Base-by-base conservation (phyloP, 2,113 vertebrate species). In the Toxotes jaculatrix region DNA sequence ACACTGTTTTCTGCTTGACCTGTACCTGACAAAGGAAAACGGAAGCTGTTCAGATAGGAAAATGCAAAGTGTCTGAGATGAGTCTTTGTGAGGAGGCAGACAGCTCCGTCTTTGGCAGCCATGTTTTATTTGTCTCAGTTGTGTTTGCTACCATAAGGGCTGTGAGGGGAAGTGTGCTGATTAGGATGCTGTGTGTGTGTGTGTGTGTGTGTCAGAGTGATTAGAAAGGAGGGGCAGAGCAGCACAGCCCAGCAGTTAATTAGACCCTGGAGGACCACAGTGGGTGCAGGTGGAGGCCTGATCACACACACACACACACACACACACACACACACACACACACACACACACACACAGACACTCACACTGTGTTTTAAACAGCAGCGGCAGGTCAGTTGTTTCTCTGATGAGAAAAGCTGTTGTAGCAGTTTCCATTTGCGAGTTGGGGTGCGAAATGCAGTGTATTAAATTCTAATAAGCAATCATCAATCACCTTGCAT, bases 171-270 rank as follows among this genome's bases (percentile, higher is more conserved):
- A 57, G 70, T 36, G 60, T 61, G 75, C 73, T 82, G 80, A 86
- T 89, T 81, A 64, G 62, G 40, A 36, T 59, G 56, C 49, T 74
- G 49, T 60, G 70, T 83, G 77, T 63, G 70, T 76, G 63, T 74
- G 47, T 57, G 32, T 17, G 84, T 78, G 61, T 71, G 83, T 61
- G 45, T 32, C n/a, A n/a, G n/a, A n/a, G 68, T 74, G 86, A 84
- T 88, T 61, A 80, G 63, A 65, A 49, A 63, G 55, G 62, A 70
- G 80, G 66, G 76, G 66, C 1, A 27, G 45, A 69, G 78, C 38
- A 0, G 31, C 63, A 78, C 63, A 74, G 66, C 72, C 42, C 60
- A 55, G 73, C 76, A 85, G 83, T 74, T 93, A 88, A 92, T 92
- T 79, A 85, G 82, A 76, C 92, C 86, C 74, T 23, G 5, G 75